Base-by-base conservation (phyloP, 2,113 vertebrate genomes). In the Etheostoma cragini region DNA sequence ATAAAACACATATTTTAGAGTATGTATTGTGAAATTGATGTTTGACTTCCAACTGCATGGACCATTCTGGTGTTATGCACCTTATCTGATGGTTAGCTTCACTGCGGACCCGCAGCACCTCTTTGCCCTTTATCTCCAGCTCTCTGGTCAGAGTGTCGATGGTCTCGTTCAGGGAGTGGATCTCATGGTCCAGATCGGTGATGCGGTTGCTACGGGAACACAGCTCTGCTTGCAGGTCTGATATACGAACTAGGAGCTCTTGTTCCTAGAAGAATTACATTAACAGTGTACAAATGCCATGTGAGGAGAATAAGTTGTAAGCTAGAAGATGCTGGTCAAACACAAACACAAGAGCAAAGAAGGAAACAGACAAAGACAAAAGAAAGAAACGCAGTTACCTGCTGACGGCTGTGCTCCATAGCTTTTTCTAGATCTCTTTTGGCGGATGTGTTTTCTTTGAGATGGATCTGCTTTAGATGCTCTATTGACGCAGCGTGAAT, bases 81-180 rank as follows among this genome's bases (percentile, higher is more conserved):
- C 98, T 97, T 89, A 99, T 97, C 82, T 99, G 97, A 30, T 99
- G 96, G 90, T 97, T 99, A 47, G 97, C 97, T 89, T 99, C 98
- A 72, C 97, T 98, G 67, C 97, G 97, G 87, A 98, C 96, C 89
- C 97, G 94, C 84, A 99, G 97, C 79, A 99, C 96, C 93, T 99
- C 98, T 83, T 98, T 98, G 70, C 97, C 98, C 93, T 99, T 99
- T 72, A 96, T 94, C 89, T 99, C 98, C 92, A 99, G 89, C 90
- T 99, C 98, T 87, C 97, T 96, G 7, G 98, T 99, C 84, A 99
- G 90, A 5, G 96, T 96, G 94, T 93, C 96, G 75, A 99, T 97
- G 84, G 97, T 99, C 91, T 98, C 97, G 68, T 97, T 97, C 69
- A 99, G 96, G 38, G 96, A 95, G 82, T 97, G 95, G 75, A 97